These are phyloP conservation scores for Triplophysa yarkandensis DNA, from an alignment of 2,797 vertebrate species.

Conservation along the genomic window DNA sequence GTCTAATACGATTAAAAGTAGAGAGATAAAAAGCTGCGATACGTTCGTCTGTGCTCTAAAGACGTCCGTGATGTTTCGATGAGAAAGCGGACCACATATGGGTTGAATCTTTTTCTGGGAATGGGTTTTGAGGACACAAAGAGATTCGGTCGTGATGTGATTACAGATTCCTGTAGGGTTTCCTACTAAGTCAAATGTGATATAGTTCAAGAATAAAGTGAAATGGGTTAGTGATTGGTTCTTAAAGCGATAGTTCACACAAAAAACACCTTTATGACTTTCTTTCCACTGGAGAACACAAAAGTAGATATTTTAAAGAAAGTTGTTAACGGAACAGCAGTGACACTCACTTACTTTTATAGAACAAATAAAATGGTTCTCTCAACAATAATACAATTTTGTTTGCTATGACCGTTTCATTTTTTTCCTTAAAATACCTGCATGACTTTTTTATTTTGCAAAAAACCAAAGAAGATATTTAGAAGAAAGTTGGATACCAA, in stretches of 20 bases:
- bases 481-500: too few species aligned
- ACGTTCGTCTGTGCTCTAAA: slow-evolving; percentile 23
- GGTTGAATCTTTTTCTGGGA: slow-evolving; percentile 1
- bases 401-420: too few species aligned
- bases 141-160: slow-evolving; percentile 14
- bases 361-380: too few species aligned
- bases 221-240: neutral
- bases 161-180: neutral
- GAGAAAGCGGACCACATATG: neutral
- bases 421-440: too few species aligned
- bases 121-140: neutral
- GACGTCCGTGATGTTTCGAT: neutral
- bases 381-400: too few species aligned
- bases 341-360: too few species aligned
- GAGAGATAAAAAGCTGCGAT: slow-evolving; percentile 30
- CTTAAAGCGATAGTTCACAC: neutral
- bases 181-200: slow-evolving; percentile 4
- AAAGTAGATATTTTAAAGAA: neutral
- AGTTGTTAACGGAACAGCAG: neutral
- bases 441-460: too few species aligned
- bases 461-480: too few species aligned
- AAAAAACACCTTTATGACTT: neutral
- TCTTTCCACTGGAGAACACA: neutral
- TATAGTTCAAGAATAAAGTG: neutral
- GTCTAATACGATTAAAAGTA: slow-evolving; percentile 33